These are phyloP conservation scores for Aplodontia rufa DNA, from an alignment of 2,113 vertebrate genomes.

Conservation along the genomic window DNA sequence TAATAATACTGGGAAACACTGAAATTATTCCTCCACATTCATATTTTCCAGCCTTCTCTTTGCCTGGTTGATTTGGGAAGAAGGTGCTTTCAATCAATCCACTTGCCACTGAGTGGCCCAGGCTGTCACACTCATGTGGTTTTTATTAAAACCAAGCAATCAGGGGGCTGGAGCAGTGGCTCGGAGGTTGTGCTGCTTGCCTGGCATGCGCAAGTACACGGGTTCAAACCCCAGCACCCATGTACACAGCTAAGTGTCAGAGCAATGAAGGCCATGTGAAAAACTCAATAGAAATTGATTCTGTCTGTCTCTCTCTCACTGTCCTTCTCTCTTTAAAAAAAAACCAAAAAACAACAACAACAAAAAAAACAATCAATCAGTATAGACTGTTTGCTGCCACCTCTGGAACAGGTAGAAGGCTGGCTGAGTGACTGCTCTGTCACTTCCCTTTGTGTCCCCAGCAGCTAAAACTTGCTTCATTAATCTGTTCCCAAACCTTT, in stretches of 20 bases:
- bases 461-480: background rate
- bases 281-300: too few relatives aligned
- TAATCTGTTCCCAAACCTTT: background rate
- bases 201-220: too few relatives aligned
- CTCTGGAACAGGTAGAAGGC: background rate
- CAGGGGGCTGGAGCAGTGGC: too few relatives aligned
- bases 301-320: too few relatives aligned
- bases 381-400: background rate
- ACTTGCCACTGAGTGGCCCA: background rate
- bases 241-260: too few relatives aligned
- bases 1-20: background rate
- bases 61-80: background rate
- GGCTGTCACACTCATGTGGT: accelerated
- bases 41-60: background rate
- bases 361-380: background rate
- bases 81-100: background rate
- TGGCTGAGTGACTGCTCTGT: background rate
- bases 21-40: background rate
- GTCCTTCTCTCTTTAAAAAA: too few relatives aligned
- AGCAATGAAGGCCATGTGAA: too few relatives aligned
- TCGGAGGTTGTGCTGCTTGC: too few relatives aligned
- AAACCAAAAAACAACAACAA: too few relatives aligned
- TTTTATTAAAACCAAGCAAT: background rate
- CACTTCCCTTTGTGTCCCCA: background rate
- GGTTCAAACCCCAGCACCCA: too few relatives aligned